Evolutionary conservation across 2,888 invertebrate genomes (phyloP).

Genomic region (Dendrolimus houi): DNA sequence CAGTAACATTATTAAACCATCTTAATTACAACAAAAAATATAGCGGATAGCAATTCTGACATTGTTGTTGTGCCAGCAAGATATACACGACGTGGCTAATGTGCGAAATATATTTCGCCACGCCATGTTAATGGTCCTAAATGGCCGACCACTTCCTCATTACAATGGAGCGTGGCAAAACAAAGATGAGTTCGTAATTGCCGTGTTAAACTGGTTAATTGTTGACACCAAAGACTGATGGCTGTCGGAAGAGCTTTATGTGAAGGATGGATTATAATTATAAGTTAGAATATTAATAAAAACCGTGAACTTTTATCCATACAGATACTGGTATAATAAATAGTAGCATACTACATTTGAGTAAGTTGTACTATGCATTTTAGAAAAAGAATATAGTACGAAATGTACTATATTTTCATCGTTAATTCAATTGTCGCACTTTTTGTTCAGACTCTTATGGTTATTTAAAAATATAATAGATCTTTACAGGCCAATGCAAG

Average conservation of each 20-base stretch:
- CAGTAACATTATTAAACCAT: slow-evolving; percentile 16
- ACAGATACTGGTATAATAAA: no score
- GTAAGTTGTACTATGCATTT: no score
- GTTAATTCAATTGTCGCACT: no score
- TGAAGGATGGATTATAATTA: background rate
- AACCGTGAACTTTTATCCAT: no score
- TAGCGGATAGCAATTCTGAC: slow-evolving; percentile 18
- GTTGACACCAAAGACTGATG: background rate
- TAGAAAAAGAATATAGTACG: no score
- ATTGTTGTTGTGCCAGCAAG: background rate
- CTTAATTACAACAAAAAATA: slow-evolving; percentile 31
- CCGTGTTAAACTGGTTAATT: background rate
- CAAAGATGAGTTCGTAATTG: background rate
- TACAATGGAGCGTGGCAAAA: background rate
- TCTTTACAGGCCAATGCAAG: no score
- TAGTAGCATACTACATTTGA: no score
- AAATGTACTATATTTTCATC: no score
- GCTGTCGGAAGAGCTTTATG: background rate
- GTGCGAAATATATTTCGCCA: background rate
- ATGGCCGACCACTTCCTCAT: background rate
- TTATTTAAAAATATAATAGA: no score
- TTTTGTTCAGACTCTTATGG: no score
- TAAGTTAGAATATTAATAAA: no score
- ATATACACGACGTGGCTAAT: background rate
- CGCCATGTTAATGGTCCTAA: background rate